Conservation (phyloP, 2,113 vertebrate genomes). For the Aix galericulata region DNA sequence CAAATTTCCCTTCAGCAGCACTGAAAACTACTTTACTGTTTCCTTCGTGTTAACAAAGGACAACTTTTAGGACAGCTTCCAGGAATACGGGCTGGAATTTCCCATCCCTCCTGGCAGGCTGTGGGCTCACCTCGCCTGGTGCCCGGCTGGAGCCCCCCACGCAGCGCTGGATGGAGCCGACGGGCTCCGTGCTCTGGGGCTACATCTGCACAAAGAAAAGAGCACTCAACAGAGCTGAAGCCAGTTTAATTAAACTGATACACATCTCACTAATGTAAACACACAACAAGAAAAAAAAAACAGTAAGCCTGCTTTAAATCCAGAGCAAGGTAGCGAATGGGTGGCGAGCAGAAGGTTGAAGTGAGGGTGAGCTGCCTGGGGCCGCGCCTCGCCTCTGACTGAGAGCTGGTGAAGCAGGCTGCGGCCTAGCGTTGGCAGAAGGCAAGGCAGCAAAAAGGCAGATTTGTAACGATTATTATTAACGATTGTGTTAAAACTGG, state of each 20-base stretch:
- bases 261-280: slow-evolving; percentile 17
- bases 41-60: background rate
- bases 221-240: background rate
- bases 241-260: slow-evolving; percentile 55
- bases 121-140: background rate
- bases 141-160: background rate
- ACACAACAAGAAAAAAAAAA: slow-evolving; percentile 27
- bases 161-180: background rate
- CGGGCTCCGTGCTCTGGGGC: background rate
- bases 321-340: background rate
- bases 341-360: background rate
- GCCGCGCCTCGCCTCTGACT: background rate
- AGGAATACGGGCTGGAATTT: background rate
- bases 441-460: background rate
- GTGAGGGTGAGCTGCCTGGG: background rate
- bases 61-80: background rate
- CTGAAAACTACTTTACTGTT: background rate
- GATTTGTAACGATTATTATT: background rate
- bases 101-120: background rate
- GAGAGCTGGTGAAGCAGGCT: background rate
- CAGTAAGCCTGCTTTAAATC: background rate
- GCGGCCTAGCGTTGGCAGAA: background rate
- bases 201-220: background rate
- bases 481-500: background rate
- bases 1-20: background rate